Evolutionary conservation across 2,113 vertebrate species (phyloP).

Genomic region (Phalacrocorax pelagicus): DNA sequence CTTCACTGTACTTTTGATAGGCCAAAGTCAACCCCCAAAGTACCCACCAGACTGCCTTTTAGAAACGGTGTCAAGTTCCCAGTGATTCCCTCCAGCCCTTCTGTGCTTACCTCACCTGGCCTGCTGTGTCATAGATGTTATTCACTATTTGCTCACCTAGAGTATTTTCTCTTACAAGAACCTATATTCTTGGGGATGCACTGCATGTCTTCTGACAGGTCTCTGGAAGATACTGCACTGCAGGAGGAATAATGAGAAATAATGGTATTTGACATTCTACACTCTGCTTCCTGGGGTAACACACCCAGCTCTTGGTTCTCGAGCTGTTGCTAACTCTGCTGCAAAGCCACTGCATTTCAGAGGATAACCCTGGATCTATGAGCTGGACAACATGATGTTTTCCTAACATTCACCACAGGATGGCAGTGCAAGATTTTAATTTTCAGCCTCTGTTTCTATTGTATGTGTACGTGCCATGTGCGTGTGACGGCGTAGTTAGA

Average conservation of each 20-base stretch:
- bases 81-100: neutral
- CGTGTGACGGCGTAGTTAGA: neutral
- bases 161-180: neutral
- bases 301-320: neutral
- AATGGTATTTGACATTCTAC: neutral
- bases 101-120: neutral
- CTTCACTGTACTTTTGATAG: neutral
- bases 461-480: neutral
- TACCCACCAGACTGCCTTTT: neutral
- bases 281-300: neutral
- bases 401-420: constrained; percentile 24
- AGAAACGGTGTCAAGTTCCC: neutral
- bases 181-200: neutral
- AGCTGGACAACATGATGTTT: neutral
- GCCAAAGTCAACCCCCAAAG: neutral
- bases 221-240: neutral
- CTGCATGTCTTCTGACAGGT: neutral
- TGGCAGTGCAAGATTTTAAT: constrained; percentile 50
- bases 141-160: neutral
- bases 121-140: rapidly evolving
- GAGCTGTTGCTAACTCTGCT: neutral
- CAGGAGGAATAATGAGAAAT: neutral
- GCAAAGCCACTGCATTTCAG: neutral
- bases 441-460: neutral
- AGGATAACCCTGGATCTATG: rapidly evolving